A percentile compares a stretch with the other conserved stretches of the same genome.
phyloP scores from a whole-genome alignment of 2,113 vertebrate genomes.

The Daubentonia madagascariensis region DNA sequence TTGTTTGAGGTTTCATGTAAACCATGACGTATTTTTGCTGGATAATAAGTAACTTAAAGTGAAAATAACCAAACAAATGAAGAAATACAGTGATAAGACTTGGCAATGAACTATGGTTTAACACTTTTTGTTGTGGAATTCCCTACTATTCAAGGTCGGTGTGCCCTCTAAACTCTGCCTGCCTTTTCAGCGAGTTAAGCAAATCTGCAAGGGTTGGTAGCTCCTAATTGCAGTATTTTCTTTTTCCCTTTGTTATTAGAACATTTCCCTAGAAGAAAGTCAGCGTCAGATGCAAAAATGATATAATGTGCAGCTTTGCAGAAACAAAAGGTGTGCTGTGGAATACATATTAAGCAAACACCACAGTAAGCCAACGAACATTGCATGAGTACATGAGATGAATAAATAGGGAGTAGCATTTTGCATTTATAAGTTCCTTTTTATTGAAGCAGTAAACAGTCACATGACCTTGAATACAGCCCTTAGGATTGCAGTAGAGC shows the following conservation, averaged over 20 bases:
- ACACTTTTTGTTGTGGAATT: not conserved
- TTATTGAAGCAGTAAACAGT: constrained; percentile 66
- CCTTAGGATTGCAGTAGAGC: constrained; percentile 42
- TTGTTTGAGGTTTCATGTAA: not conserved
- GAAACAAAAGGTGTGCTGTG: constrained; percentile 48
- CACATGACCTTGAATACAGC: constrained; percentile 52
- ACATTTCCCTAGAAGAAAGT: constrained; percentile 56
- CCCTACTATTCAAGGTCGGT: not conserved
- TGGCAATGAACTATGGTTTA: not conserved
- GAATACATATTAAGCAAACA: not conserved
- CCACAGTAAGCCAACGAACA: not conserved
- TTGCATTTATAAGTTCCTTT: constrained; percentile 65
- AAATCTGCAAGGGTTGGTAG: not conserved
- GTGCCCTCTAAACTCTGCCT: not conserved
- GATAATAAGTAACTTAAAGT: not conserved
- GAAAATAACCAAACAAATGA: not conserved
- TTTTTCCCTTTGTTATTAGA: constrained; percentile 51
- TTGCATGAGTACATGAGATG: not conserved
- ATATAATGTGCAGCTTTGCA: constrained; percentile 53
- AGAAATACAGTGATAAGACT: not conserved
- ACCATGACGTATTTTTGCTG: not conserved
- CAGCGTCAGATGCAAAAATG: constrained; percentile 61
- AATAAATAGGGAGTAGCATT: constrained; percentile 59
- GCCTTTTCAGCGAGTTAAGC: constrained; percentile 32
- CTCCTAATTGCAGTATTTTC: not conserved